phyloP scores from a whole-genome alignment of 23 tunicate genomes.

The Styela plicata region DNA sequence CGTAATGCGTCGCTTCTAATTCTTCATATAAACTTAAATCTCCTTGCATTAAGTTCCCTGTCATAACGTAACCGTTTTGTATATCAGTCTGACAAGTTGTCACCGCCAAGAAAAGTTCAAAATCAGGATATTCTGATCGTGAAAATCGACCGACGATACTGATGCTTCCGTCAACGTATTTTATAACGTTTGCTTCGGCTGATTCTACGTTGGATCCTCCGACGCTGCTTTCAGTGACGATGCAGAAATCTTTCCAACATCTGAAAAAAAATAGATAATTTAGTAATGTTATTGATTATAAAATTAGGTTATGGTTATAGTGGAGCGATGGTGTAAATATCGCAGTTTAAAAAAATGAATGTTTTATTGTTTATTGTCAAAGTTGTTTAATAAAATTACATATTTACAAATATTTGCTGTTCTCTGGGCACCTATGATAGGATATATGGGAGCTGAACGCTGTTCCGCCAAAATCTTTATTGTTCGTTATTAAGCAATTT shows the following conservation, averaged over 20 bases:
- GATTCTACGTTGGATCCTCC: conserved; percentile 40
- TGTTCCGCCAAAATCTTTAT: no score
- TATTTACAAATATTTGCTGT: no score
- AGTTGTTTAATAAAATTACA: no score
- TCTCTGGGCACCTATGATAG: no score
- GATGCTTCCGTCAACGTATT: conserved; percentile 58
- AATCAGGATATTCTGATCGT: conserved; percentile 55
- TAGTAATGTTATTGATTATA: background rate
- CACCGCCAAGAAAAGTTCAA: conserved; percentile 46
- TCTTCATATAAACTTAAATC: conserved; percentile 39
- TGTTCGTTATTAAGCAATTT: no score
- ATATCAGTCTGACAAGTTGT: conserved; percentile 37
- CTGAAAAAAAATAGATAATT: conserved; percentile 17
- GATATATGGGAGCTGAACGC: no score
- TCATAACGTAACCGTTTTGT: conserved; percentile 59
- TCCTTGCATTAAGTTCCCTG: conserved; percentile 57
- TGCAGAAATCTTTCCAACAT: conserved; percentile 59
- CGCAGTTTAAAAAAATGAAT: background rate
- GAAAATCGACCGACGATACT: conserved; percentile 52
- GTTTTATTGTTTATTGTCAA: background rate
- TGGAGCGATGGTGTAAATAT: background rate
- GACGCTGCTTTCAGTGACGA: conserved; percentile 57
- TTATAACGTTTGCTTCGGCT: conserved; percentile 35
- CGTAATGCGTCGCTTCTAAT: conserved; percentile 54
- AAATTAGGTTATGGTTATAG: background rate